phyloP scores from a whole-genome alignment of 2,888 invertebrate species.

The Drosophila bunnanda region DNA sequence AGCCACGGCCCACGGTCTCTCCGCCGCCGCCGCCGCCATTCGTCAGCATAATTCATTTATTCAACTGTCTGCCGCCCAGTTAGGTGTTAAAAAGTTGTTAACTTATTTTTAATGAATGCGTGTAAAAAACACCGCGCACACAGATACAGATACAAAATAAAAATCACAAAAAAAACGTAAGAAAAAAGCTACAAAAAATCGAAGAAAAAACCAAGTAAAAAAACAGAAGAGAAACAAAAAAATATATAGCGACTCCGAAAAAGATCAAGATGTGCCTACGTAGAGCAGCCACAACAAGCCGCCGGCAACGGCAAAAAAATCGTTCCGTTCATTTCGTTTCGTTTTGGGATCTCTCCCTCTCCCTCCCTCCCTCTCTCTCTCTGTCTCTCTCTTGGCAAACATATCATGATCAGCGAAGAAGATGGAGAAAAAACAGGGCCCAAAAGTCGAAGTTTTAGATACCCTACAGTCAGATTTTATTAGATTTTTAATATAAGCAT shows the following conservation, averaged over 20 bases:
- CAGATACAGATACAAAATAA: constrained; percentile 18
- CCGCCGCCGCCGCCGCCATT: constrained; percentile 60
- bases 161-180: constrained; percentile 9
- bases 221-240: constrained; percentile 4
- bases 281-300: constrained; percentile 49
- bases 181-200: constrained; percentile 2
- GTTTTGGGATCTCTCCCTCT: constrained; percentile 29
- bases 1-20: constrained; percentile 11
- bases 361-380: not conserved
- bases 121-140: constrained; percentile 58
- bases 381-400: constrained; percentile 55
- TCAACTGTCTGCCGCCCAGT: constrained; percentile 81
- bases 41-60: constrained; percentile 80
- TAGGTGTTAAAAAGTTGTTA: constrained; percentile 84
- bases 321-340: constrained; percentile 36
- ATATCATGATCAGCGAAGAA: constrained; percentile 71
- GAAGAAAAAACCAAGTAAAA: constrained; percentile 16
- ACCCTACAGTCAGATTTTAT: not conserved
- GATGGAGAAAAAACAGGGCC: constrained; percentile 14
- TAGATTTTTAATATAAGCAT: not conserved
- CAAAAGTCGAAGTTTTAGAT: not conserved
- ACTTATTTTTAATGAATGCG: constrained; percentile 81
- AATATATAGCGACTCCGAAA: constrained; percentile 19
- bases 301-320: constrained; percentile 41
- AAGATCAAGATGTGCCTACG: constrained; percentile 61